phyloP scores from a whole-genome alignment of 1,140 invertebrate species.

The Mylabris phalerata region DNA sequence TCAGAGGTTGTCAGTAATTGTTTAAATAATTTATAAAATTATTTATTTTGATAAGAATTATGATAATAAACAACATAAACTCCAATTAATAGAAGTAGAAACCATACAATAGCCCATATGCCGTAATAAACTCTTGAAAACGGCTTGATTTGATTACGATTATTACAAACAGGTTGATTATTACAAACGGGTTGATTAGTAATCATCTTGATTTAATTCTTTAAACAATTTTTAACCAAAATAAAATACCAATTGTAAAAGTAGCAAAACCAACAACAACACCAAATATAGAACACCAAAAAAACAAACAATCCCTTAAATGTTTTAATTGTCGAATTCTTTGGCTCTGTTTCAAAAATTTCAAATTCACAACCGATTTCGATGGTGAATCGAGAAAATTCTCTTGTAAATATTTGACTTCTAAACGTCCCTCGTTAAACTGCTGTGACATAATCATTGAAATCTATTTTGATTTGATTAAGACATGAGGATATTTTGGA shows the following conservation, averaged over 20 bases:
- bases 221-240: slow-evolving; percentile 8
- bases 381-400: not conserved
- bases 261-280: not conserved
- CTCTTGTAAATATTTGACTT: not conserved
- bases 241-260: slow-evolving; percentile 3
- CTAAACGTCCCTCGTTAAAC: not conserved
- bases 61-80: no score
- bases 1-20: no score
- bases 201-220: not conserved
- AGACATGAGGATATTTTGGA: slow-evolving; percentile 53
- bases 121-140: no score
- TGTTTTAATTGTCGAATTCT: not conserved
- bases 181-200: no score
- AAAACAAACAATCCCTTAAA: no score
- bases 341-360: not conserved
- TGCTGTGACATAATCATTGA: not conserved
- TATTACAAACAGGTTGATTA: no score
- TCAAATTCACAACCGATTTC: not conserved
- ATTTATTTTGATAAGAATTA: no score
- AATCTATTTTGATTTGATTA: no score
- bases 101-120: no score
- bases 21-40: no score
- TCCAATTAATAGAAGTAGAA: no score
- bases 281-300: slow-evolving; percentile 2
- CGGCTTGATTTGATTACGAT: no score